Conservation (phyloP, 2,113 vertebrate genomes). For the Erythrocercus mccallii region DNA sequence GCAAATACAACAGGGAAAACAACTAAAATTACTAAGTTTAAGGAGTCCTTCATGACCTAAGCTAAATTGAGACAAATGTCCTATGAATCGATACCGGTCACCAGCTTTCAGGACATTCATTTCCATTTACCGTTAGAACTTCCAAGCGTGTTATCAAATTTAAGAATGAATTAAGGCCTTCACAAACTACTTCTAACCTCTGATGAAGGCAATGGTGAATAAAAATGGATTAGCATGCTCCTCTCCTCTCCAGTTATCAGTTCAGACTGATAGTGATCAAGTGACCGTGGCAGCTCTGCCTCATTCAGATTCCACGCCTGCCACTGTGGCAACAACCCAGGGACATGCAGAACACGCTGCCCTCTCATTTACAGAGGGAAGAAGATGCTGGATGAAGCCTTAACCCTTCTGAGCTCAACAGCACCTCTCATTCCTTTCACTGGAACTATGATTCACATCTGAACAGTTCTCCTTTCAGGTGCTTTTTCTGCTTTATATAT, state of each 20-base stretch:
- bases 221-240: slow-evolving; percentile 28
- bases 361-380: neutral
- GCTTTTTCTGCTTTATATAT: neutral
- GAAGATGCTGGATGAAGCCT: neutral
- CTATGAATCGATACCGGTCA: neutral
- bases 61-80: slow-evolving; percentile 27
- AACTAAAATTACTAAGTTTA: slow-evolving; percentile 8
- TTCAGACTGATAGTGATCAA: neutral
- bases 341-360: neutral
- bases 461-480: neutral
- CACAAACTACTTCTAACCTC: neutral
- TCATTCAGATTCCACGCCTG: neutral
- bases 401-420: neutral
- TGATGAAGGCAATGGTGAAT: slow-evolving; percentile 9
- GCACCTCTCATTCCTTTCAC: neutral
- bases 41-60: slow-evolving; percentile 8
- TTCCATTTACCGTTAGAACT: slow-evolving; percentile 34
- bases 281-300: neutral
- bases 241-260: slow-evolving; percentile 27
- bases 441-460: neutral
- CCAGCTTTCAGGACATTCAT: neutral
- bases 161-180: slow-evolving; percentile 10
- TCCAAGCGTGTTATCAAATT: slow-evolving; percentile 20
- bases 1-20: slow-evolving; percentile 4
- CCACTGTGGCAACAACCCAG: neutral